Percentiles rank a stretch among this genome's conserved stretches.
phyloP scores from a whole-genome alignment of 1,140 invertebrate species.

The Idris sp. region DNA sequence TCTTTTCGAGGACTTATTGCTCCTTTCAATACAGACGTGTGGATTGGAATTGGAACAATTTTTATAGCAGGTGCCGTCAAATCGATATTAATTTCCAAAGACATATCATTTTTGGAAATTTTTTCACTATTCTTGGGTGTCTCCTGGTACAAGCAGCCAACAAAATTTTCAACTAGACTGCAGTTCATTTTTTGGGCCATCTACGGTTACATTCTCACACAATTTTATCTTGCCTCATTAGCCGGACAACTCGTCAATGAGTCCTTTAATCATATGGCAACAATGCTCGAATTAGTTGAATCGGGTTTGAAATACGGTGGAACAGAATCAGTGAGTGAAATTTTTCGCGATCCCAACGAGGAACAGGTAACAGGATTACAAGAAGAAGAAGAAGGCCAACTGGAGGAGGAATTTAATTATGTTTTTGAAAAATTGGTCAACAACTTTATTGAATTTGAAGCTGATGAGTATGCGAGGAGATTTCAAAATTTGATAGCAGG shows the following conservation, averaged over 20 bases:
- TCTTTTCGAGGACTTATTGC: conserved; percentile 66
- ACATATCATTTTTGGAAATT: conserved; percentile 67
- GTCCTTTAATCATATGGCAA: conserved; percentile 53
- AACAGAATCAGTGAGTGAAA: conserved; percentile 8
- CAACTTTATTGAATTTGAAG: conserved; percentile 56
- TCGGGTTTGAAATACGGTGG: conserved; percentile 62
- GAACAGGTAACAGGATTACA: conserved; percentile 13
- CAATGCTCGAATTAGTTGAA: conserved; percentile 50
- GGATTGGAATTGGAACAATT: conserved; percentile 61
- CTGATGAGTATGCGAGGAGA: conserved; percentile 36
- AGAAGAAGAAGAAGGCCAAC: no score
- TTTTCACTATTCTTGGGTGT: conserved; percentile 66
- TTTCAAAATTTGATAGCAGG: conserved; percentile 58
- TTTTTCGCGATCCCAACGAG: conserved; percentile 36
- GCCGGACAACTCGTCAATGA: conserved; percentile 68
- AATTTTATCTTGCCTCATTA: conserved; percentile 70
- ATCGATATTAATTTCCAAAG: conserved; percentile 55
- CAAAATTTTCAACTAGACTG: conserved; percentile 57
- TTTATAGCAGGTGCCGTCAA: conserved; percentile 59
- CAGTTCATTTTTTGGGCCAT: conserved; percentile 69
- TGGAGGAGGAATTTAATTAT: conserved; percentile 10
- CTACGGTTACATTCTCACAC: conserved; percentile 69
- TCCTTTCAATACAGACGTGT: conserved; percentile 65
- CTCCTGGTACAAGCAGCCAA: conserved; percentile 59
- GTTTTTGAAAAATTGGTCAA: conserved; percentile 35